Conservation (phyloP, 2,113 vertebrate species). For the Terrapene triunguis region DNA sequence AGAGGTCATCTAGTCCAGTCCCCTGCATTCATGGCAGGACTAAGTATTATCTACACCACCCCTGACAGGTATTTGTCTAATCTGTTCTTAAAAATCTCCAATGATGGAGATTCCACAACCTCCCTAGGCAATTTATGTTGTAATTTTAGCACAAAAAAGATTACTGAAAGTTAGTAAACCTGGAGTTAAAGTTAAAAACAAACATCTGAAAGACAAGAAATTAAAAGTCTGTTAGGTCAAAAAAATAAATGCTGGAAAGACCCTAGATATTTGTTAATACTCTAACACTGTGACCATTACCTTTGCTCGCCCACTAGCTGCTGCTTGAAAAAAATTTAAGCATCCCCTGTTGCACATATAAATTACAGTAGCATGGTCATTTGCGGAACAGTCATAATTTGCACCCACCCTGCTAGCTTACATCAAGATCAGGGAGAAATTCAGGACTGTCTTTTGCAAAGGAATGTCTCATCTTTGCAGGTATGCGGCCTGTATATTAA, state of each 20-base stretch:
- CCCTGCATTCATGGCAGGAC: no score
- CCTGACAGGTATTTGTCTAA: no score
- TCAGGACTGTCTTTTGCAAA: neutral
- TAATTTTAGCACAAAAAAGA: neutral
- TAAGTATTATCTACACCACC: no score
- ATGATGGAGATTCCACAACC: no score
- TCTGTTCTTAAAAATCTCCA: no score
- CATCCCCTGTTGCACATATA: rapidly evolving
- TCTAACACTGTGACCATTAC: neutral
- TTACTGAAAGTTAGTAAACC: neutral
- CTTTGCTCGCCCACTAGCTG: neutral
- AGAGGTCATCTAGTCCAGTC: no score
- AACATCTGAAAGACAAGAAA: neutral
- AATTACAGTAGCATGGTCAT: neutral
- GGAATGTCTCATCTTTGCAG: rapidly evolving
- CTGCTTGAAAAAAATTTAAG: neutral
- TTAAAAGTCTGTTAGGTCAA: neutral
- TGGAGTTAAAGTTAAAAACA: neutral
- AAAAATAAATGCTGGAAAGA: neutral
- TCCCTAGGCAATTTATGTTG: neutral
- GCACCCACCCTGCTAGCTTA: neutral
- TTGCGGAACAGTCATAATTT: neutral
- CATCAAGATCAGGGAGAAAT: neutral
- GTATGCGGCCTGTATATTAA: neutral
- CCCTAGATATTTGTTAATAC: neutral